A percentile compares a stretch with the other conserved stretches of the same genome.
phyloP scores from a whole-genome alignment of 2,113 vertebrate genomes.

The Hiodon tergisus region DNA sequence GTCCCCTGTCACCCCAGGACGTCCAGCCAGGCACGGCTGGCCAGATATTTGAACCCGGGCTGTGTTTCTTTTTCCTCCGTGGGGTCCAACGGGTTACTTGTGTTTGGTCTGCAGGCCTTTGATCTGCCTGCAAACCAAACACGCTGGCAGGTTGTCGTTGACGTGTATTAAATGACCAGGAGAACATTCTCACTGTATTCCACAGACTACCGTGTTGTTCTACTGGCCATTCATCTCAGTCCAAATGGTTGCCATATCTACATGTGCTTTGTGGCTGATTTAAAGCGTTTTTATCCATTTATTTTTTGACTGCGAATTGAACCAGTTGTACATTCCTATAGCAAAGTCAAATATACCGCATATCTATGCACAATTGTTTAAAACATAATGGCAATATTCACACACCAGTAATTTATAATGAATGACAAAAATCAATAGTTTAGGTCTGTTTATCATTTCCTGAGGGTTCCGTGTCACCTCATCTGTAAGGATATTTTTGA shows the following conservation, averaged over 20 bases:
- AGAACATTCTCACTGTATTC: constrained; percentile 11
- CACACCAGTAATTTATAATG: too few species aligned
- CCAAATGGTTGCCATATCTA: background rate
- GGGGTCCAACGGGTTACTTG: constrained; percentile 45
- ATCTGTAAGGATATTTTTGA: too few species aligned
- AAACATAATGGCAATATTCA: too few species aligned
- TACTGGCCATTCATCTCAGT: background rate
- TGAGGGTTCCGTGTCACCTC: too few species aligned
- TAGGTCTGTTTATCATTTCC: too few species aligned
- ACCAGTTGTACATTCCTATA: too few species aligned
- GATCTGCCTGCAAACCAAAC: constrained; percentile 35
- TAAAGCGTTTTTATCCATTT: too few species aligned
- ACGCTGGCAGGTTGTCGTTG: constrained; percentile 25
- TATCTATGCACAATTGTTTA: too few species aligned
- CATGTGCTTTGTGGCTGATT: too few species aligned
- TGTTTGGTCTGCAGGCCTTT: constrained; percentile 46
- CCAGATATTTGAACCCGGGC: constrained; percentile 38
- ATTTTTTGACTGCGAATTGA: too few species aligned
- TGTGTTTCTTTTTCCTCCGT: constrained; percentile 57
- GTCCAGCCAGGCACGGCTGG: constrained; percentile 28
- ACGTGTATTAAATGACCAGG: constrained; percentile 1
- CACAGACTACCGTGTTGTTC: background rate
- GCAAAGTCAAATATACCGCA: too few species aligned
- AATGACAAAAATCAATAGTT: too few species aligned
- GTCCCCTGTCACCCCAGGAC: constrained; percentile 40